Evolutionary conservation across 1,140 invertebrate genomes (phyloP), one percentile per base, ranked within the genome.

Genomic region (Meteorus sp.): DNA sequence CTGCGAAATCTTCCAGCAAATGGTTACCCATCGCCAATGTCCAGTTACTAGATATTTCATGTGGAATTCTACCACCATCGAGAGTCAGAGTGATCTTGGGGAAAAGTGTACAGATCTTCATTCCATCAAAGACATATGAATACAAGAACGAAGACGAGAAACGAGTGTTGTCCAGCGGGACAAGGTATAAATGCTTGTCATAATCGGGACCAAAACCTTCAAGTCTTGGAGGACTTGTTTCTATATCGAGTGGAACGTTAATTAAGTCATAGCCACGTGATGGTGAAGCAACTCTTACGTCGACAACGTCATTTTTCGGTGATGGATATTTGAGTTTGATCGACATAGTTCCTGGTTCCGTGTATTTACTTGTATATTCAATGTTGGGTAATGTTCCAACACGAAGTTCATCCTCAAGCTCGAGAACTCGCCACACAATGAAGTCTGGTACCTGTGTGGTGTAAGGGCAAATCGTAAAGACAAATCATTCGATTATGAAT

Each of bases 61-160:
- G 63, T 7, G 65, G 62, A 22, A 69, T 44, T 2, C 60, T 57
- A 4, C 45, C 53, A 27, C 68, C 66, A 8, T 74, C 63, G 3
- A 59, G 33, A 5, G 59, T 69, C 4, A 71, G 19, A 4, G 65
- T 2, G 5, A 61, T 33, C 45, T 67, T 31, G 1, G 68, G 64
- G 25, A 71, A 65, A 5, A 69, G 1, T 1, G 71, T 67, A 27
- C 74, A 76, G 0, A 66, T 15, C 33, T 64, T 67, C 9, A 35
- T 27, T 6, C 15, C 5, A 2, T 56, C 44, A 0, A 50, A 23
- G 0, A 44, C 25, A 7, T 60, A 66, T 27, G 62, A 51, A 13
- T 43, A 0, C 51, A 75, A 17, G 4, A 37, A 39, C 5, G 0
- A 1, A 0, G 29, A 1, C 4, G 59, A 43, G 37, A 70, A 72